These are phyloP conservation scores for Xylocopa sonorina DNA, from an alignment of 1,140 invertebrate genomes.

Conservation along the genomic window DNA sequence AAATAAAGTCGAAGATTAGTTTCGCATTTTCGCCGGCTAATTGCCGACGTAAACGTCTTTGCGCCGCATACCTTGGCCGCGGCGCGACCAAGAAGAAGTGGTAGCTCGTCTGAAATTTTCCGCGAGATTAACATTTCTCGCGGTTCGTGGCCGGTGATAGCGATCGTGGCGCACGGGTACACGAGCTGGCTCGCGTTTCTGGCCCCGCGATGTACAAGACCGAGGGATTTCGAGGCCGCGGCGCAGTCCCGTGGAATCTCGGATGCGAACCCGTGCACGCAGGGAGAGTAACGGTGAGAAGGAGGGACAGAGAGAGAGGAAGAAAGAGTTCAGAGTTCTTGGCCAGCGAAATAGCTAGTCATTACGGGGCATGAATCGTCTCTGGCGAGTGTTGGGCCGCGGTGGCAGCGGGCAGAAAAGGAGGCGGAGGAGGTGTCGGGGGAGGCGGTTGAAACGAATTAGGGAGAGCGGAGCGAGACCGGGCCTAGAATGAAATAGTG, in stretches of 20 bases:
- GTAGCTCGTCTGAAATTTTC: slow-evolving; percentile 35
- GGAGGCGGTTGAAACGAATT: slow-evolving; percentile 63
- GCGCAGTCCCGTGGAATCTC: slow-evolving; percentile 52
- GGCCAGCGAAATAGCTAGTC: slow-evolving; percentile 66
- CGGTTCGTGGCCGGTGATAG: slow-evolving; percentile 39
- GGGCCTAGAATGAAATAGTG: slow-evolving; percentile 62
- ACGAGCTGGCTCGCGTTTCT: background rate
- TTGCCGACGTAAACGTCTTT: slow-evolving; percentile 20
- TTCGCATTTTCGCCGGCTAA: slow-evolving; percentile 27
- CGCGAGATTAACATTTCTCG: slow-evolving; percentile 55
- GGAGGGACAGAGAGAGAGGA: background rate
- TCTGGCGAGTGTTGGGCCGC: slow-evolving; percentile 35
- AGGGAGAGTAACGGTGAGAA: slow-evolving; percentile 9
- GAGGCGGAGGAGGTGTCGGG: slow-evolving; percentile 35
- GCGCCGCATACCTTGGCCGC: background rate
- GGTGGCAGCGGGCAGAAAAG: slow-evolving; percentile 19
- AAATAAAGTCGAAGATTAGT: slow-evolving; percentile 37
- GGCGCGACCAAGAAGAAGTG: background rate
- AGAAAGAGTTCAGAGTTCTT: slow-evolving; percentile 61
- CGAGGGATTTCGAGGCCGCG: slow-evolving; percentile 47
- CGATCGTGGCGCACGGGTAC: slow-evolving; percentile 21
- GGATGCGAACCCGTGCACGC: slow-evolving; percentile 49
- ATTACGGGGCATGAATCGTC: slow-evolving; percentile 67
- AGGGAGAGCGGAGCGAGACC: slow-evolving; percentile 43
- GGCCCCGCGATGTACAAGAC: background rate